These are phyloP conservation scores for Chymomyza costata DNA, from an alignment of 1,140 invertebrate species.

Conservation along the genomic window DNA sequence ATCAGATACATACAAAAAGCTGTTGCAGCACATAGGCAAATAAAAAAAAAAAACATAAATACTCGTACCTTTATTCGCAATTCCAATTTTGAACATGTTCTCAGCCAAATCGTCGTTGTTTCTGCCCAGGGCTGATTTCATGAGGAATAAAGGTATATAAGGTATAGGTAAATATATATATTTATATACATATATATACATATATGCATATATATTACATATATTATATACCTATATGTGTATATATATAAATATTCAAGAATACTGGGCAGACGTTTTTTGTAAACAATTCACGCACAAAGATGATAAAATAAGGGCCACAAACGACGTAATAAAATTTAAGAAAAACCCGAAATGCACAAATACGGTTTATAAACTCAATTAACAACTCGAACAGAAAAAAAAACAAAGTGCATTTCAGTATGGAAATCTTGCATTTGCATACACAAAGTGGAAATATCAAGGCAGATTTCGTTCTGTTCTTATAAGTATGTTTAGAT, in stretches of 20 bases:
- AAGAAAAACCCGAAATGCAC: background rate
- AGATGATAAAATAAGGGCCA: conserved; percentile 72
- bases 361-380: conserved; percentile 1
- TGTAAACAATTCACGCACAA: conserved; percentile 76
- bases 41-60: conserved; percentile 34
- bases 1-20: conserved; percentile 13
- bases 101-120: conserved; percentile 74
- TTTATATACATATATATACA: conserved; percentile 48
- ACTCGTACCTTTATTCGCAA: conserved; percentile 59
- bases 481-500: no score
- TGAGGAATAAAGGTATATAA: conserved; percentile 62
- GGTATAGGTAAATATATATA: conserved; percentile 14
- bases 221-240: no score
- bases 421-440: conserved; percentile 22
- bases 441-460: conserved; percentile 31
- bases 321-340: conserved; percentile 38
- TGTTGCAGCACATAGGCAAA: conserved; percentile 15
- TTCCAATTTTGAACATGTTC: conserved; percentile 56
- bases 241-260: conserved; percentile 43
- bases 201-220: no score
- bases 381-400: conserved; percentile 13
- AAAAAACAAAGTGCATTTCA: conserved; percentile 17
- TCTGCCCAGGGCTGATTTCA: conserved; percentile 75
- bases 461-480: background rate
- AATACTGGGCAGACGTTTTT: conserved; percentile 75